Base-by-base conservation (phyloP, 2,888 invertebrate species). In the Ectemnius lituratus region DNA sequence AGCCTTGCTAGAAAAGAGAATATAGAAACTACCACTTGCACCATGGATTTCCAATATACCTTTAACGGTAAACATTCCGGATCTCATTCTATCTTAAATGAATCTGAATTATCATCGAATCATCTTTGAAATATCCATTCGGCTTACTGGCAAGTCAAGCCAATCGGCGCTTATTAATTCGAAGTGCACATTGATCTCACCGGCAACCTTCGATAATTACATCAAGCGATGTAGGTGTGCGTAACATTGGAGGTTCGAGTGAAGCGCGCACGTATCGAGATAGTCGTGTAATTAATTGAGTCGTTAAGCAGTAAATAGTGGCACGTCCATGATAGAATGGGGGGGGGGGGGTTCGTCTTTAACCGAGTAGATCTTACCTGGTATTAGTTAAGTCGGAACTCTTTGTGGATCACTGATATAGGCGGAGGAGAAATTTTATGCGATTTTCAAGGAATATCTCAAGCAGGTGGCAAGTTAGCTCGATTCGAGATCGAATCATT, bases 241-340 rank as follows among this genome's bases (percentile, higher is more conserved):
- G 62, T 47, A 47, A 62, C 37, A 37, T 37, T 47, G 13, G 46
- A 20, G 18, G 37, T 14, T 16, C 23, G 13, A 4, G 4, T 14
- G 23, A 23, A 23, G 23, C 23, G 23, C 4, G 23, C 47, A n/a
- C 59, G 66, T 59, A 59, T 62, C 57, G 68, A 62, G 72, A 75
- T 75, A 59, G 65, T 62, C 62, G 59, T 72, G 58, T 72, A 68
- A 75, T 75, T 75, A 75, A 75, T 72, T 62, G 65, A 68, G 72
- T 59, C 23, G 62, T 59, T 16, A 18, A 49, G 20, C 47, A 27
- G 58, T 72, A 72, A 72, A 72, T 47, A 63, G 67, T 47, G 11
- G 47, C 59, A 16, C 64, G 49, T 11, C 11, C 1, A 3, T 37
- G 64, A 64, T 64, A 56, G 64, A 37, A 56, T 14, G 20, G n/a